A percentile compares a stretch with the other conserved stretches of the same genome.
phyloP scores from a whole-genome alignment of 1,140 invertebrate genomes.

The Cardiocondyla obscurior region DNA sequence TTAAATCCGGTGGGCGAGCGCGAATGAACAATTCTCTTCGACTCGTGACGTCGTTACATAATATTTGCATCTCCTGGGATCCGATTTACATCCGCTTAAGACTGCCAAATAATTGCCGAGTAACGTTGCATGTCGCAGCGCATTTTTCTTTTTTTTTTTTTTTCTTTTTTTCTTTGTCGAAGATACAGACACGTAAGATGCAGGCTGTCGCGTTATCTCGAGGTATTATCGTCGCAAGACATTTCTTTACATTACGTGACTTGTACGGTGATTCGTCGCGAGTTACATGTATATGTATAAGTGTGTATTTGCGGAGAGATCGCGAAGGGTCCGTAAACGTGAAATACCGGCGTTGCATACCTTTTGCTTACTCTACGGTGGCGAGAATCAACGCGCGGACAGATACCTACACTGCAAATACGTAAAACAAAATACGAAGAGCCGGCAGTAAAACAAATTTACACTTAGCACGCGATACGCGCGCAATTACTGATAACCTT shows the following conservation, averaged over 20 bases:
- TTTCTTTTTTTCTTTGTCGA: too few relatives aligned
- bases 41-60: not conserved
- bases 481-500: constrained; percentile 21
- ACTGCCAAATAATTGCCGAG: not conserved
- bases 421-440: not conserved
- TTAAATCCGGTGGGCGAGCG: not conserved
- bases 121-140: not conserved
- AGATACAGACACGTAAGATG: not conserved
- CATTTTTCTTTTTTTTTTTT: too few relatives aligned
- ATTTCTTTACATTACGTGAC: constrained; percentile 5
- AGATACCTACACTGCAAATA: not conserved
- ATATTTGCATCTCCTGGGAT: not conserved
- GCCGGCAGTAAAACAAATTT: constrained; percentile 25
- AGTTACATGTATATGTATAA: not conserved
- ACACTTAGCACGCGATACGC: not conserved
- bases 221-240: not conserved
- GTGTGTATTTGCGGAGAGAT: not conserved
- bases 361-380: not conserved
- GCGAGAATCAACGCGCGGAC: not conserved
- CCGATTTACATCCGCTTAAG: not conserved
- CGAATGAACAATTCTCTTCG: not conserved
- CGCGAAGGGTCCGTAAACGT: not conserved
- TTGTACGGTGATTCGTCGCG: not conserved
- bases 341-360: not conserved
- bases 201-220: not conserved